Conservation (phyloP, 2,888 invertebrate genomes). For the Andrena chrysosceles region DNA sequence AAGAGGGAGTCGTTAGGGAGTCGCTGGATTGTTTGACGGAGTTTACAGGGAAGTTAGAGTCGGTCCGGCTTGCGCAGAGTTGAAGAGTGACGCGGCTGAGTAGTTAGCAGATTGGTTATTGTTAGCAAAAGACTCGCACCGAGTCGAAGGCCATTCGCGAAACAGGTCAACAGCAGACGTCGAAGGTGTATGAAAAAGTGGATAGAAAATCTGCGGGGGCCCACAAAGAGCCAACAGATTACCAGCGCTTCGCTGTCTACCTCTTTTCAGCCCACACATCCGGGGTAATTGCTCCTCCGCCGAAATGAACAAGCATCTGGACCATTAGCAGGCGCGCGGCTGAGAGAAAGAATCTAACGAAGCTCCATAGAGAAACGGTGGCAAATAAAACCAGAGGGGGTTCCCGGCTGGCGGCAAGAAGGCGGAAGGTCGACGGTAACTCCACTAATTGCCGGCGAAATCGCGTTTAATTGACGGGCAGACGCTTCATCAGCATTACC, state of each 20-base stretch:
- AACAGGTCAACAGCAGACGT: background rate
- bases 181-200: background rate
- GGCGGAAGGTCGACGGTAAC: slow-evolving; percentile 49
- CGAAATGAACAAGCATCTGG: slow-evolving; percentile 4
- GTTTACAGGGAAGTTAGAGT: background rate
- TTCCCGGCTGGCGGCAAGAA: slow-evolving; percentile 14
- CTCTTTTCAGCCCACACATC: background rate
- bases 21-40: background rate
- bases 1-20: background rate
- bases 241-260: background rate
- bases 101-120: background rate
- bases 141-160: background rate
- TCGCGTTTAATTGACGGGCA: slow-evolving; percentile 72
- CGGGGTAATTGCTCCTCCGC: slow-evolving; percentile 25
- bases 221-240: background rate
- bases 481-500: slow-evolving; percentile 72
- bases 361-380: background rate
- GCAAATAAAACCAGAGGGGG: slow-evolving; percentile 30
- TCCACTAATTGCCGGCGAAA: slow-evolving; percentile 69
- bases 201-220: background rate
- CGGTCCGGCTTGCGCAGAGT: background rate
- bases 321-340: background rate
- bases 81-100: slow-evolving; percentile 3
- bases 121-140: background rate
- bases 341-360: slow-evolving; percentile 43